phyloP scores from a whole-genome alignment of 2,113 vertebrate genomes.

The Tringa solitaria region DNA sequence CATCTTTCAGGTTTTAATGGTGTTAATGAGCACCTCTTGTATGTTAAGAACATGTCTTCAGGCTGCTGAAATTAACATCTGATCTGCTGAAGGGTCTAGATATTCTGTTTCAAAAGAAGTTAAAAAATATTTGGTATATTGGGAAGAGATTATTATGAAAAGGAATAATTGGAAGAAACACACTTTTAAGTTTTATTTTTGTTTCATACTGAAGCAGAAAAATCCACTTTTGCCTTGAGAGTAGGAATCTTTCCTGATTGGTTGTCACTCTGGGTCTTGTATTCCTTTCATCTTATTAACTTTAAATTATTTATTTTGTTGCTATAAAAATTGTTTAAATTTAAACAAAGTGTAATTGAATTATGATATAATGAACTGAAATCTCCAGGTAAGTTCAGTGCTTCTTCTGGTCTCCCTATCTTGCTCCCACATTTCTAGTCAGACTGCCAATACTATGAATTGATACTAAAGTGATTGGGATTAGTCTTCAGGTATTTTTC shows the following conservation, averaged over 20 bases:
- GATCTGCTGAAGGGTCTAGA: neutral
- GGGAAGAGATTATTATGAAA: neutral
- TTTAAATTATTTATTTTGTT: neutral
- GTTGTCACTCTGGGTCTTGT: neutral
- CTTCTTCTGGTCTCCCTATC: neutral
- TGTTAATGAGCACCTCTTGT: neutral
- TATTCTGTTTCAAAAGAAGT: neutral
- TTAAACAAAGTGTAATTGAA: neutral
- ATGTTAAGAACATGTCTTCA: neutral
- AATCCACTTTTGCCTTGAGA: neutral
- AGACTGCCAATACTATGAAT: neutral
- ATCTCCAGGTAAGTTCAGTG: neutral
- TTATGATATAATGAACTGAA: neutral
- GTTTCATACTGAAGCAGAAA: neutral
- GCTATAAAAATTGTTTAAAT: neutral
- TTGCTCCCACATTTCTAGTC: neutral
- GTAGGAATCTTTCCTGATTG: neutral
- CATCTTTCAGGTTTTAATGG: neutral
- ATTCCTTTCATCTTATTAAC: neutral
- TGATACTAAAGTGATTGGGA: neutral
- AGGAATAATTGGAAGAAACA: neutral
- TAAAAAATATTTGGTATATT: accelerated
- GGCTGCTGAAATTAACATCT: neutral
- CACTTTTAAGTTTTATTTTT: neutral
- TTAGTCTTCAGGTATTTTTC: neutral